Conservation (phyloP, 2,113 vertebrate genomes). For the Cacatua alba region DNA sequence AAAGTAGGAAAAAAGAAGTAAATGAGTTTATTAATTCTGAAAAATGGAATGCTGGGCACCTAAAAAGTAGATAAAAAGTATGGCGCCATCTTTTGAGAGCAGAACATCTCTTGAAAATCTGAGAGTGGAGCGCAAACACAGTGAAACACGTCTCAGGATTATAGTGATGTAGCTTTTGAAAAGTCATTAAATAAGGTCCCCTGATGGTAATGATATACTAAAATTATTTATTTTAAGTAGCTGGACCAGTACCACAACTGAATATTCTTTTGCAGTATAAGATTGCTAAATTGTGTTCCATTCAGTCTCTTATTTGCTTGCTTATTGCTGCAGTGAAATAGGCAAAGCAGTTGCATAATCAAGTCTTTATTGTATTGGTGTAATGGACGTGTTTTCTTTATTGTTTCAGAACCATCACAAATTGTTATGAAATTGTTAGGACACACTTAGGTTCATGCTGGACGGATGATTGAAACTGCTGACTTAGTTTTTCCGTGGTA, state of each 20-base stretch:
- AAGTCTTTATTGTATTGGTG: conserved; percentile 35
- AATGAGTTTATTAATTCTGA: not conserved
- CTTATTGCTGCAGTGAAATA: conserved; percentile 11
- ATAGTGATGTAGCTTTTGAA: not conserved
- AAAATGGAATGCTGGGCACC: not conserved
- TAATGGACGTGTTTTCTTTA: conserved; percentile 50
- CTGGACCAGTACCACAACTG: not conserved
- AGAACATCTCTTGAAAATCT: not conserved
- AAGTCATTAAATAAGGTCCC: not conserved
- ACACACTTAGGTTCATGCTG: conserved; percentile 29
- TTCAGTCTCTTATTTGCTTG: conserved; percentile 14
- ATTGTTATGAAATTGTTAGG: conserved; percentile 26
- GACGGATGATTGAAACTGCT: not conserved
- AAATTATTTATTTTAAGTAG: conserved; percentile 28
- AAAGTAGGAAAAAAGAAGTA: not conserved
- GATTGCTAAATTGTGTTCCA: not conserved
- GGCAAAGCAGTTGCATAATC: conserved; percentile 27
- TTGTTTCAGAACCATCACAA: conserved; percentile 46
- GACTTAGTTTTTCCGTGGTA: not conserved
- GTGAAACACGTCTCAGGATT: not conserved
- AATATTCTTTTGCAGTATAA: not conserved
- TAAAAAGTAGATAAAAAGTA: not conserved
- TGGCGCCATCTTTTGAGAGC: not conserved
- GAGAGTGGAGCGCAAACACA: not conserved
- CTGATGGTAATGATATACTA: not conserved